Percentiles rank a stretch among this genome's conserved stretches.
Conservation (phyloP, 2,797 vertebrate genomes). For the Gymnopithys bicolor region DNA sequence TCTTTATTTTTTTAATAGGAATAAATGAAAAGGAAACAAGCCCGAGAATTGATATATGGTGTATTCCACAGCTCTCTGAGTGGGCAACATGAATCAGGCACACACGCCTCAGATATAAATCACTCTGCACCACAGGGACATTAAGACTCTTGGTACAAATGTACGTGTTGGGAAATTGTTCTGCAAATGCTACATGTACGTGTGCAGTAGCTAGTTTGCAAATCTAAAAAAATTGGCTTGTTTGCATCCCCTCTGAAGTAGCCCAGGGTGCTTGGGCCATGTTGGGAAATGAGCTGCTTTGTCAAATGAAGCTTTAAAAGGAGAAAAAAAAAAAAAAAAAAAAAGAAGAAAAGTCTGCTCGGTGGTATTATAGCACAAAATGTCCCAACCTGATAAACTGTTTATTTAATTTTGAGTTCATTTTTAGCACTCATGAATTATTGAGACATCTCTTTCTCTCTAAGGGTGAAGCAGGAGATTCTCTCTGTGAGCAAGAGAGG, state of each 20-base stretch:
- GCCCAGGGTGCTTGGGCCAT: neutral
- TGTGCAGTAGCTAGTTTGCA: slow-evolving; percentile 53
- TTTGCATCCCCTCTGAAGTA: slow-evolving; percentile 5
- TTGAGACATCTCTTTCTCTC: neutral
- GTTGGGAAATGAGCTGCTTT: slow-evolving; percentile 5
- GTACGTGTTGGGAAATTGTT: slow-evolving; percentile 51
- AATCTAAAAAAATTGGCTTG: slow-evolving; percentile 30
- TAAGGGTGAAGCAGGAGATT: neutral
- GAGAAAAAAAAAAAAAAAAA: neutral
- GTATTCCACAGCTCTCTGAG: neutral
- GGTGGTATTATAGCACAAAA: slow-evolving; percentile 5
- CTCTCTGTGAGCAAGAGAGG: neutral
- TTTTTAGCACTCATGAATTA: slow-evolving; percentile 18
- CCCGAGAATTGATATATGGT: neutral
- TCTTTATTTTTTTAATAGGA: neutral
- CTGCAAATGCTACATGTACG: slow-evolving; percentile 3
- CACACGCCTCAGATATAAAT: slow-evolving; percentile 22
- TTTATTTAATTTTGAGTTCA: slow-evolving; percentile 10
- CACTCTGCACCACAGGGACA: slow-evolving; percentile 12
- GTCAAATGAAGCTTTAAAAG: neutral
- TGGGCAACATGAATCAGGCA: neutral
- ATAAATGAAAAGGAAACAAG: slow-evolving; percentile 33
- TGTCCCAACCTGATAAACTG: slow-evolving; percentile 22
- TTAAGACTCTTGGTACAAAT: neutral
- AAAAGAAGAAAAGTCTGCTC: neutral